phyloP scores from a whole-genome alignment of 2,113 vertebrate species.

The Indri indri region DNA sequence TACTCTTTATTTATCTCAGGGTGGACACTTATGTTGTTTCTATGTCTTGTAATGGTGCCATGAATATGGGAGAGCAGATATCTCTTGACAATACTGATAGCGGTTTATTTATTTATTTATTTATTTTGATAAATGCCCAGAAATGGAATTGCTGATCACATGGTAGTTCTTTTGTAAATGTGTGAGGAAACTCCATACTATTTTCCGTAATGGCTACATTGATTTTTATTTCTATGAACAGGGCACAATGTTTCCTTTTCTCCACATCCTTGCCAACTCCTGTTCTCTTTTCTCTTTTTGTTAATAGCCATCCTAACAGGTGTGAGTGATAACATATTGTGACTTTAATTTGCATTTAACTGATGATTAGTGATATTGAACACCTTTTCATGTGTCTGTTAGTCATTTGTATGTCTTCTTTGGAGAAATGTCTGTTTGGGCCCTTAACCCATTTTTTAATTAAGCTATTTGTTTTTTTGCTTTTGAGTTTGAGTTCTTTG shows the following conservation, averaged over 20 bases:
- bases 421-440: not conserved
- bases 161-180: not conserved
- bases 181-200: not conserved
- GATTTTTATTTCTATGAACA: not conserved
- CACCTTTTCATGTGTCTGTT: not conserved
- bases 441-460: not conserved
- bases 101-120: not conserved
- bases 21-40: not conserved
- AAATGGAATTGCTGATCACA: not conserved
- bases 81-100: not conserved
- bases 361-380: not conserved
- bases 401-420: not conserved
- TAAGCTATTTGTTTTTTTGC: not conserved
- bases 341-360: not conserved
- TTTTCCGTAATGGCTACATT: too few species aligned
- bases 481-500: not conserved
- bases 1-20: not conserved
- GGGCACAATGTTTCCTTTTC: not conserved
- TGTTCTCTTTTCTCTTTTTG: not conserved
- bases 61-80: not conserved
- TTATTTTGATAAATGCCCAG: not conserved
- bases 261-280: not conserved
- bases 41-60: not conserved
- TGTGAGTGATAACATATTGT: not conserved
- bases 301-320: not conserved